Conservation (phyloP, 2,113 vertebrate genomes). For the Ellobius talpinus region DNA sequence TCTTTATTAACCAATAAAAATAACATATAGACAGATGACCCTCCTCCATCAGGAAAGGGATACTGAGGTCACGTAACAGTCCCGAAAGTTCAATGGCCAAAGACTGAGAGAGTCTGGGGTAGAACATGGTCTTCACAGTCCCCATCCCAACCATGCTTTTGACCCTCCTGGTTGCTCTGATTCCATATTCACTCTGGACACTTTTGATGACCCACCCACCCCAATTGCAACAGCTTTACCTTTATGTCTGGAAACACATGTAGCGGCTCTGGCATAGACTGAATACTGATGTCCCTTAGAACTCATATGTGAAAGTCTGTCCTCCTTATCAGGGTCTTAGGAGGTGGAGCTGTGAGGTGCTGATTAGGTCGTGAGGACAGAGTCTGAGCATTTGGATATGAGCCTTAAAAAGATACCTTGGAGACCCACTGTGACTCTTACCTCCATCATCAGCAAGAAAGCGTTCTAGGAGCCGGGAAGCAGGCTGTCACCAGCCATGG, state of each 20-base stretch:
- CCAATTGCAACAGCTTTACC: not conserved
- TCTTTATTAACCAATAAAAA: too few species aligned
- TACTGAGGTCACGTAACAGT: not conserved
- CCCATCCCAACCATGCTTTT: not conserved
- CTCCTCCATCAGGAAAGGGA: too few species aligned
- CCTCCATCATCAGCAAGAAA: not conserved
- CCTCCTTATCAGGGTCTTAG: too few species aligned
- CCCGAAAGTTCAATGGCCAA: not conserved
- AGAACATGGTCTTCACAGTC: not conserved
- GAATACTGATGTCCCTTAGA: not conserved
- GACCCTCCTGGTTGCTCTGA: not conserved
- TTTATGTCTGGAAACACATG: fast-evolving
- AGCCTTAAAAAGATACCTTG: not conserved
- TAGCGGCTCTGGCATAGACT: not conserved
- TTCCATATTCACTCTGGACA: not conserved
- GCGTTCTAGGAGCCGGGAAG: not conserved
- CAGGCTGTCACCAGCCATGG: not conserved
- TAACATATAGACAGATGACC: too few species aligned
- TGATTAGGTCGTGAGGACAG: too few species aligned
- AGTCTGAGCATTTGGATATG: not conserved
- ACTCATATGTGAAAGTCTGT: not conserved
- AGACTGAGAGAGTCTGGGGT: not conserved
- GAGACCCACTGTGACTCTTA: not conserved
- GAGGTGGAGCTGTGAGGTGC: not conserved
- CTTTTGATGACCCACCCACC: not conserved